Evolutionary conservation across 1,140 invertebrate genomes (phyloP).

Genomic region (Bombus picipes): DNA sequence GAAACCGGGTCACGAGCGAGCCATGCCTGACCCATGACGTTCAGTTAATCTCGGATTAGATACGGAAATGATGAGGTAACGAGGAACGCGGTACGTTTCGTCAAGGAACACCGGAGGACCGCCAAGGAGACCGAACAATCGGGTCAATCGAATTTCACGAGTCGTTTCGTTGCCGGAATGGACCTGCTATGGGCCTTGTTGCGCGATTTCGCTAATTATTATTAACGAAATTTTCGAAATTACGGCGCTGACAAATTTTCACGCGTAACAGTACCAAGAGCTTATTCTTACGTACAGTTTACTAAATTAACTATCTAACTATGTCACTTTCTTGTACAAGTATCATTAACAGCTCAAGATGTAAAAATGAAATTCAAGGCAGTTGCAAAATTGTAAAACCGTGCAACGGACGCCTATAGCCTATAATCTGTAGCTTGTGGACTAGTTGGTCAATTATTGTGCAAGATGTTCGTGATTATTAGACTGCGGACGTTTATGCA

Average conservation of each 20-base stretch:
- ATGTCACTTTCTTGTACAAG: too few relatives aligned
- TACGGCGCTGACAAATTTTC: not conserved
- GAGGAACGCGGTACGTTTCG: constrained; percentile 9
- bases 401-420: too few relatives aligned
- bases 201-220: not conserved
- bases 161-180: not conserved
- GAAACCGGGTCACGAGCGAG: constrained; percentile 40
- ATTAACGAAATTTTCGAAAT: not conserved
- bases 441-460: not conserved
- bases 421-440: too few relatives aligned
- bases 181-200: not conserved
- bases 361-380: too few relatives aligned
- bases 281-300: too few relatives aligned
- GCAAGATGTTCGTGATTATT: not conserved
- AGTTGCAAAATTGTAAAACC: too few relatives aligned
- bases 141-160: constrained; percentile 35
- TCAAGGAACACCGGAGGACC: constrained; percentile 2
- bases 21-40: constrained; percentile 25
- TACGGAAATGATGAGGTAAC: constrained; percentile 44
- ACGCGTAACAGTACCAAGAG: too few relatives aligned
- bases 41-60: constrained; percentile 45
- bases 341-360: too few relatives aligned
- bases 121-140: constrained; percentile 8
- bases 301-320: too few relatives aligned
- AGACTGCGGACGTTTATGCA: not conserved